phyloP scores from a whole-genome alignment of 35 echinoderm and acorn worm species.

The Hemicentrotus pulcherrimus region DNA sequence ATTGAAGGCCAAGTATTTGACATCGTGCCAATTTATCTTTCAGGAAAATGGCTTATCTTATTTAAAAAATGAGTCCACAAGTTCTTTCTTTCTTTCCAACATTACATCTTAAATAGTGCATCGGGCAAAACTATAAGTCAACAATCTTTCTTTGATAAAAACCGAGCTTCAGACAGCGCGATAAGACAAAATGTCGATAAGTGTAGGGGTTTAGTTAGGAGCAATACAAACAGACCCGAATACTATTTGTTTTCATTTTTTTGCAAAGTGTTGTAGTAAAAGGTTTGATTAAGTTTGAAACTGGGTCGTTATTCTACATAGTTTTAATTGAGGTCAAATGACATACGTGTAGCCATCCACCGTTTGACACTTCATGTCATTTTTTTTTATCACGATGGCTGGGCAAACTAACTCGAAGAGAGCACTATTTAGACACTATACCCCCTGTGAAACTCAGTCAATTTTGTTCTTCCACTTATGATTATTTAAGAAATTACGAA shows the following conservation, averaged over 20 bases:
- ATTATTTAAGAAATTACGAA: neutral
- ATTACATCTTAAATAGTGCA: neutral
- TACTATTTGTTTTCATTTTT: neutral
- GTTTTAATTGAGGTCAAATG: neutral
- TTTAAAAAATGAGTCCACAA: neutral
- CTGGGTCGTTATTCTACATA: neutral
- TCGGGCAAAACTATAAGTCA: neutral
- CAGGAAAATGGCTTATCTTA: neutral
- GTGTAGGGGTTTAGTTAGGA: neutral
- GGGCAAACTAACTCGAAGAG: neutral
- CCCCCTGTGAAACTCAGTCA: neutral
- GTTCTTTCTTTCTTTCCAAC: neutral
- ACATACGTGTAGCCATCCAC: neutral
- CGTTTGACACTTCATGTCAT: neutral
- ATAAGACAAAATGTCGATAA: neutral
- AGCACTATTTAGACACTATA: neutral
- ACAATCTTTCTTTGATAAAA: slow-evolving; percentile 7
- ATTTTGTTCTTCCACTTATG: neutral
- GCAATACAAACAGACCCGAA: neutral
- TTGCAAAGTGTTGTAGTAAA: neutral
- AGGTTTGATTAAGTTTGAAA: neutral
- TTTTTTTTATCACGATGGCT: neutral
- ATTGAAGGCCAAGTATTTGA: neutral
- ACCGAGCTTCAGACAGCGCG: neutral
- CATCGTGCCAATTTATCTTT: neutral